A percentile compares a stretch with the other conserved stretches of the same genome.
These are phyloP conservation scores for Drosophila teissieri DNA, from an alignment of 1,140 invertebrate species.

Conservation along the genomic window DNA sequence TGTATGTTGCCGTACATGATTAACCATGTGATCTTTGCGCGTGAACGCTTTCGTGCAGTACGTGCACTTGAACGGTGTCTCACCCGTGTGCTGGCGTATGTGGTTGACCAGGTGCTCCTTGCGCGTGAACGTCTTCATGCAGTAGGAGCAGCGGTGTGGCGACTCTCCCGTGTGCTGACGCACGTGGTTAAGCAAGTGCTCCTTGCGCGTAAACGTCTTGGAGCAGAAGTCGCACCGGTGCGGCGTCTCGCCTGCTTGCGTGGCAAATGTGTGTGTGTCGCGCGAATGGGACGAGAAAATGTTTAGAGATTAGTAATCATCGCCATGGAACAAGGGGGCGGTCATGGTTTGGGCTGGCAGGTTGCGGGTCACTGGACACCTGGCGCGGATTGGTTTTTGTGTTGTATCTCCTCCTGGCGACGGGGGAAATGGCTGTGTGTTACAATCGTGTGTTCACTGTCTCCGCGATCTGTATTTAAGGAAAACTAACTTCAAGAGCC, in stretches of 20 bases:
- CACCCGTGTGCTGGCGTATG: conserved; percentile 92
- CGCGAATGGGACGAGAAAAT: conserved; percentile 38
- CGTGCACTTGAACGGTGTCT: conserved; percentile 93
- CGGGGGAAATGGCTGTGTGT: background rate
- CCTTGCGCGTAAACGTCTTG: conserved; percentile 93
- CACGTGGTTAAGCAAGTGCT: conserved; percentile 93
- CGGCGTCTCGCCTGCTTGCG: conserved; percentile 90
- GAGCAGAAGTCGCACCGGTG: conserved; percentile 93
- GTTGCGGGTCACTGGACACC: conserved; percentile 15
- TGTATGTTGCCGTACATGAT: conserved; percentile 94
- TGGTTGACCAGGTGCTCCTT: conserved; percentile 93
- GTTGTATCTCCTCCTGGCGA: conserved; percentile 5
- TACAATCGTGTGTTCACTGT: background rate
- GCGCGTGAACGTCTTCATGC: conserved; percentile 90
- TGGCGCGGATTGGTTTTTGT: conserved; percentile 19
- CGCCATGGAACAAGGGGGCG: background rate
- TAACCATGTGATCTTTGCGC: conserved; percentile 90
- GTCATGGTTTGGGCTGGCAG: conserved; percentile 11
- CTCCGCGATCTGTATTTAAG: background rate
- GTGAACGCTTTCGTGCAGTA: conserved; percentile 95
- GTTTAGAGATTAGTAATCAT: conserved; percentile 76
- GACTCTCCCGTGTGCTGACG: conserved; percentile 90
- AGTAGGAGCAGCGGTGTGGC: conserved; percentile 87
- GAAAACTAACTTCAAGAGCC: background rate
- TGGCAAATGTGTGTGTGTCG: conserved; percentile 55